Base-by-base conservation (phyloP, 2,888 invertebrate species). In the Acleris literana region DNA sequence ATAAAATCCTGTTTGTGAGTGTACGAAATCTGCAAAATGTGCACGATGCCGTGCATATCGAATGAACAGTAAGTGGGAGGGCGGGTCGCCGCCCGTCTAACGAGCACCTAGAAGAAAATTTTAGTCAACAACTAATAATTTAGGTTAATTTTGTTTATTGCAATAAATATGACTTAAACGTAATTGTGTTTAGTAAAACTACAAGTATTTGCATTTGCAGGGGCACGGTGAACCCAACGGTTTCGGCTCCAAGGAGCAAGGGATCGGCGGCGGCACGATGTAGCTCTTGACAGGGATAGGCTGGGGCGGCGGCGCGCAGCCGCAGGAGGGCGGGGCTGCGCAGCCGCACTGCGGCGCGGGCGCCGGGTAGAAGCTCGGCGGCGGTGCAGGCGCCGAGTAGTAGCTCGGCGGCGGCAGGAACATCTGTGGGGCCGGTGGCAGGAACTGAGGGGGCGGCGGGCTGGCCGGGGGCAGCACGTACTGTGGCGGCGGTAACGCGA, bases 231-330 rank as follows among this genome's bases (percentile, higher is more conserved):
- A 74, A 11, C 86, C 73, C 11, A 88, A 68, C 0, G 87, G 88
- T 55, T 89, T 90, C 0, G 90, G 85, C 69, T 91, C 90, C 60
- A 92, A 72, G 2, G 85, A 78, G 5, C 88, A 80, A 0, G 92
- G 90, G 1, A 90, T 81, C 5, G 90, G 89, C 39, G 89, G 78
- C 7, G 86, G 76, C 0, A 91, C 79, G 81, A 90, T 82, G 69
- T 78, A 92, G 0, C 90, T 89, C 25, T 82, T 86, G 90, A 92
- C 90, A 0, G 91, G 87, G 1, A 87, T 70, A 3, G 76, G 75
- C 0, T 80, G 82, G 0, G 84, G 82, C 0, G 81, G 76, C 2
- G 81, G 79, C 4, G 76, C 58, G 18, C 74, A 78, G 13, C 72
- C 55, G 44, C 70, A 70, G 16, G 61, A 53, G 6, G 76, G 75